A percentile compares a stretch with the other conserved stretches of the same genome.
phyloP scores from a whole-genome alignment of 1,140 invertebrate species.

The Leptestheria dahalacensis region DNA sequence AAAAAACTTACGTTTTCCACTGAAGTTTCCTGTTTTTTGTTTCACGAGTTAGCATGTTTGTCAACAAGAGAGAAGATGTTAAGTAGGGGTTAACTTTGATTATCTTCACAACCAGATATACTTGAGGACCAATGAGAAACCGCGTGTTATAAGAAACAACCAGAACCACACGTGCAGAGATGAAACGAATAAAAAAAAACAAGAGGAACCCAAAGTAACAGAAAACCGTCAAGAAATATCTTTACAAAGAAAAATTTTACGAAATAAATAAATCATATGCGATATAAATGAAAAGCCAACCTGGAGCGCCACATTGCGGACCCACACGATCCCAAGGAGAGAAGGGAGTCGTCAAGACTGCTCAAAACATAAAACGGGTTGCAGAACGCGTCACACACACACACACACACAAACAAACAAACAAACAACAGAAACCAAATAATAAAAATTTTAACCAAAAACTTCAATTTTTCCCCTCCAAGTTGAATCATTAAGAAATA shows the following conservation, averaged over 20 bases:
- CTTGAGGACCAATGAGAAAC: background rate
- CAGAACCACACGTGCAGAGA: slow-evolving; percentile 6
- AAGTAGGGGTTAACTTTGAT: no score
- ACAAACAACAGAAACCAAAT: no score
- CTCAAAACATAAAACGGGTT: background rate
- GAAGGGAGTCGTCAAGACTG: slow-evolving; percentile 18
- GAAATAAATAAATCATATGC: no score
- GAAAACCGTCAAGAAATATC: no score
- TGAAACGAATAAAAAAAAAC: slow-evolving; percentile 13
- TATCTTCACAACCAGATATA: no score
- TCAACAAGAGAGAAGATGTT: no score
- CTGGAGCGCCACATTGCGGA: slow-evolving; percentile 11
- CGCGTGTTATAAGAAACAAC: background rate
- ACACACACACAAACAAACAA: slow-evolving; percentile 7
- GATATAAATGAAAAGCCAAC: slow-evolving; percentile 16
- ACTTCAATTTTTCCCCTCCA: no score
- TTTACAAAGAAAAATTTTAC: no score
- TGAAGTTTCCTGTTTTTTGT: slow-evolving; percentile 61
- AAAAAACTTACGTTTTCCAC: slow-evolving; percentile 82
- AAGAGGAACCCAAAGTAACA: slow-evolving; percentile 15
- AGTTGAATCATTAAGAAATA: no score
- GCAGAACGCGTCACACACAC: background rate
- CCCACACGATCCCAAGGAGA: slow-evolving; percentile 12
- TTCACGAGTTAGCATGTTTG: slow-evolving; percentile 3
- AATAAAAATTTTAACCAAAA: no score